Percentiles rank a stretch among this genome's conserved stretches.
These are phyloP conservation scores for Hydropsyche tenuis DNA, from an alignment of 1,140 invertebrate species.

Conservation along the genomic window DNA sequence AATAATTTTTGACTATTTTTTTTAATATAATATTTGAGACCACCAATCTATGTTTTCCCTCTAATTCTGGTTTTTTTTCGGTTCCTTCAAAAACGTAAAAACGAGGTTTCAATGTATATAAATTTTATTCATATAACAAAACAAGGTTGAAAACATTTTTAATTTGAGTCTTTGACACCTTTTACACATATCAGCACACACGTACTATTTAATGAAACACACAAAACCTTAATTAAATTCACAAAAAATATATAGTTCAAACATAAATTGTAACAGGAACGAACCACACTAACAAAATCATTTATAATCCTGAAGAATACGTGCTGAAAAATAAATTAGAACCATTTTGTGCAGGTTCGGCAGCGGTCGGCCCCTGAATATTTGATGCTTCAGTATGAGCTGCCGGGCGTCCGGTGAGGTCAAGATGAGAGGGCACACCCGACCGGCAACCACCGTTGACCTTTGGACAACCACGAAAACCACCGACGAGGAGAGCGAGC, in stretches of 20 bases:
- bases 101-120: too few relatives aligned
- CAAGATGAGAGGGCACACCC: constrained; percentile 48
- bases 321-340: constrained; percentile 42
- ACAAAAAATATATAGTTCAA: constrained; percentile 34
- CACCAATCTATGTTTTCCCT: too few relatives aligned
- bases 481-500: neutral
- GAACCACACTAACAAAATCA: neutral
- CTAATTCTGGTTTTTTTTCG: too few relatives aligned
- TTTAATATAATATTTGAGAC: too few relatives aligned
- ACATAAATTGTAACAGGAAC: neutral
- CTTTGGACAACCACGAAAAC: constrained; percentile 27
- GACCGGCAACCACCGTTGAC: constrained; percentile 44
- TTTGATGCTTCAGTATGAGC: constrained; percentile 43
- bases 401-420: constrained; percentile 39
- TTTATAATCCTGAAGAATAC: constrained; percentile 40
- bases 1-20: too few relatives aligned
- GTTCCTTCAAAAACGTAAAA: too few relatives aligned
- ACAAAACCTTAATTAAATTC: neutral
- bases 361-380: constrained; percentile 39
- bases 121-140: too few relatives aligned
- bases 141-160: too few relatives aligned
- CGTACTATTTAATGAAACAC: constrained; percentile 14
- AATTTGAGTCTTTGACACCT: too few relatives aligned
- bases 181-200: too few relatives aligned
- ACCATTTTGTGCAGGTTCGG: constrained; percentile 45